These are phyloP conservation scores for Ariopsis seemanni DNA, from an alignment of 2,113 vertebrate genomes.

Conservation along the genomic window DNA sequence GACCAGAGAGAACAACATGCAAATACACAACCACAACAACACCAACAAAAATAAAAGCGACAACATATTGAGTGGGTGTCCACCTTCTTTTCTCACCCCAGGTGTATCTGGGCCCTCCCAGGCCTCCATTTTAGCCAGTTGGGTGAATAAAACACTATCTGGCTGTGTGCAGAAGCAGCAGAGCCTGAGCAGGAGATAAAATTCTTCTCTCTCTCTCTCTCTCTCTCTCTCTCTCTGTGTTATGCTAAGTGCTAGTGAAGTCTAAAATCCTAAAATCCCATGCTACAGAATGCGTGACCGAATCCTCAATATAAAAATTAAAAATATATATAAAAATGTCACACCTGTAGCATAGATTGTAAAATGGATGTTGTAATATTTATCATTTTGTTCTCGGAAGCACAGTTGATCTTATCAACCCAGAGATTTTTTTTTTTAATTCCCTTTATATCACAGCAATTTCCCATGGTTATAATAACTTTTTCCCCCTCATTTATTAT, in stretches of 20 bases:
- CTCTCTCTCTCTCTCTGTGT: constrained; percentile 1
- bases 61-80: background rate
- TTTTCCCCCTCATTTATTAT: background rate
- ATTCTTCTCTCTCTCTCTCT: constrained; percentile 3
- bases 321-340: background rate
- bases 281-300: background rate
- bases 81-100: constrained; percentile 40
- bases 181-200: constrained; percentile 29
- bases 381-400: background rate
- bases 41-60: background rate
- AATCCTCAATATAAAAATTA: background rate
- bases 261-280: background rate
- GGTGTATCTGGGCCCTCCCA: constrained; percentile 60
- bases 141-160: constrained; percentile 64
- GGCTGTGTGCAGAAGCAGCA: constrained; percentile 44
- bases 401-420: background rate
- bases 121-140: constrained; percentile 56
- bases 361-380: background rate
- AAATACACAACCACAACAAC: background rate
- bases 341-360: background rate
- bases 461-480: background rate
- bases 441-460: background rate
- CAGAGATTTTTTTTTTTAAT: background rate
- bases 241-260: background rate
- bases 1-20: background rate